These are phyloP conservation scores for Pocillopora meandrina DNA, from an alignment of 92 coral and sea anemone genomes.

Conservation along the genomic window DNA sequence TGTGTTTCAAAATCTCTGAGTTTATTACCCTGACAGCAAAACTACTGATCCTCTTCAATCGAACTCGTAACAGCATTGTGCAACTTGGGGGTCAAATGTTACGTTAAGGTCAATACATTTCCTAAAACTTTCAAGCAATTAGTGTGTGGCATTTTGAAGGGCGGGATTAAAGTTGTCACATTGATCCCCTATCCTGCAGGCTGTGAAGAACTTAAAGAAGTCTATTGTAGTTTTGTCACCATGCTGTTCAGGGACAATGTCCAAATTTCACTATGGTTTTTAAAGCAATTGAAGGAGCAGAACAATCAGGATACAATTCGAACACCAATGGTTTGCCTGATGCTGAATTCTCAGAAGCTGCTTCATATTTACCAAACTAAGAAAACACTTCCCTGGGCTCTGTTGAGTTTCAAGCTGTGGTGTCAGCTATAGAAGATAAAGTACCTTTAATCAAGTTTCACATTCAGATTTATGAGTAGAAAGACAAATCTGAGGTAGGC, in stretches of 20 bases:
- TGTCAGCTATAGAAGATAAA: slow-evolving; percentile 24
- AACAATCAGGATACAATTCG: slow-evolving; percentile 33
- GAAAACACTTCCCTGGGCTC: slow-evolving; percentile 63
- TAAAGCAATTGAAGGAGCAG: slow-evolving; percentile 20
- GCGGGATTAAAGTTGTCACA: not conserved
- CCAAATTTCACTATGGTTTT: slow-evolving; percentile 33
- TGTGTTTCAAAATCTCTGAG: slow-evolving; percentile 23
- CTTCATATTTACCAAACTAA: slow-evolving; percentile 46
- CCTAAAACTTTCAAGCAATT: slow-evolving; percentile 9
- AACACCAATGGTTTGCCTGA: not conserved
- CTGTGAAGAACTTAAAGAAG: not conserved
- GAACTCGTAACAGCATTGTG: slow-evolving; percentile 15
- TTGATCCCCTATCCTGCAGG: not conserved
- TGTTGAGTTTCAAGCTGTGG: slow-evolving; percentile 57
- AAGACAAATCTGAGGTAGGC: too few species aligned
- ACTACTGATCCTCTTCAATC: slow-evolving; percentile 17
- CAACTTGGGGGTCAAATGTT: slow-evolving; percentile 11
- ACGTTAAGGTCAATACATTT: slow-evolving; percentile 8
- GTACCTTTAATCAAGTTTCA: too few species aligned
- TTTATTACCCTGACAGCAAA: slow-evolving; percentile 17
- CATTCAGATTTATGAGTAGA: too few species aligned
- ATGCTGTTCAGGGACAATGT: slow-evolving; percentile 26
- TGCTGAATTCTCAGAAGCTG: slow-evolving; percentile 34
- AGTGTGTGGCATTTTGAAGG: slow-evolving; percentile 7
- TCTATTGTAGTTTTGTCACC: too few species aligned